Evolutionary conservation across 2,113 vertebrate genomes (phyloP).

Genomic region (Tricholaema leucomelas): DNA sequence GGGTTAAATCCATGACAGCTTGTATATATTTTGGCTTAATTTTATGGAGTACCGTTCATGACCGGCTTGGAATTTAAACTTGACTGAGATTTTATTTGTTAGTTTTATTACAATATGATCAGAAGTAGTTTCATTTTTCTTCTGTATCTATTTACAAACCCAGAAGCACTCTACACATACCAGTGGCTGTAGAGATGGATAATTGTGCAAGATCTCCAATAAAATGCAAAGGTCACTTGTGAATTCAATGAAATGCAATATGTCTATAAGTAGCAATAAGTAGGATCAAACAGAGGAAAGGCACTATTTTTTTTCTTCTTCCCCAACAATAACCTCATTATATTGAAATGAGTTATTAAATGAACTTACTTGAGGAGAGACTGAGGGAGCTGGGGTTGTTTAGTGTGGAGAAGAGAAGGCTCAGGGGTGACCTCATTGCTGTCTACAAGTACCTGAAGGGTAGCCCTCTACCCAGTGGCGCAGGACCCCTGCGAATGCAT

Average conservation of each 20-base stretch:
- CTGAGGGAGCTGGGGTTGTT: too few species aligned
- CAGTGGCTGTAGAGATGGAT: not conserved
- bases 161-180: not conserved
- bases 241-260: not conserved
- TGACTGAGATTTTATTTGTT: not conserved
- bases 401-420: too few species aligned
- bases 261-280: not conserved
- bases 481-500: too few species aligned
- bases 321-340: not conserved
- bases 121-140: not conserved
- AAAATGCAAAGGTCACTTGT: not conserved
- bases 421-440: too few species aligned
- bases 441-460: too few species aligned
- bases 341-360: not conserved
- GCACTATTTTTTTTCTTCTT: accelerated
- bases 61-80: not conserved
- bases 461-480: too few species aligned
- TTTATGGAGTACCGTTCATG: not conserved
- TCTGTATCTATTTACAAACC: not conserved
- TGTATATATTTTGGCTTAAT: not conserved
- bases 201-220: not conserved
- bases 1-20: not conserved
- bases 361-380: not conserved
- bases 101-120: not conserved
- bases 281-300: not conserved